A percentile compares a stretch with the other conserved stretches of the same genome.
Conservation (phyloP, 2,888 invertebrate species). For the Philopedon plagiatum region DNA sequence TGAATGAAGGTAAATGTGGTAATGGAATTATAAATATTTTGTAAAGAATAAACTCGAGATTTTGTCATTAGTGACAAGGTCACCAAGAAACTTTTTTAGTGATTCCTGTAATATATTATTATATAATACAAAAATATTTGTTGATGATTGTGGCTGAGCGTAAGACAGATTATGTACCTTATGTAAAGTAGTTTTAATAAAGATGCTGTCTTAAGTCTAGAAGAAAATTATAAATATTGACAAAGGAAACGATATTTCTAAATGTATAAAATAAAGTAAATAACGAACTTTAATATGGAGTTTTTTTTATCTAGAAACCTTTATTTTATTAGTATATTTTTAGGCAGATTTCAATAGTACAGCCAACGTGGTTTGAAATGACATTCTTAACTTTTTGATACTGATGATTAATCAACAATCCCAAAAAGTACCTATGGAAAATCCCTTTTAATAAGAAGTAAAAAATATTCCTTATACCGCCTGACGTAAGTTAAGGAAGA, state of each 20-base stretch:
- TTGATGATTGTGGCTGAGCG: constrained; percentile 60
- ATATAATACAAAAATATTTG: constrained; percentile 58
- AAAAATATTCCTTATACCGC: no score
- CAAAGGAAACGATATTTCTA: constrained; percentile 67
- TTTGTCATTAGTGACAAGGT: constrained; percentile 41
- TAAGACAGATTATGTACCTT: constrained; percentile 68
- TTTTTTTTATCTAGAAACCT: constrained; percentile 30
- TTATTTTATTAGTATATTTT: no score
- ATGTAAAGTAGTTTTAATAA: constrained; percentile 68
- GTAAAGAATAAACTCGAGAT: constrained; percentile 35
- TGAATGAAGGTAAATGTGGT: constrained; percentile 36
- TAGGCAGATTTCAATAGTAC: no score
- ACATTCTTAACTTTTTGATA: no score
- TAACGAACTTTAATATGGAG: constrained; percentile 59
- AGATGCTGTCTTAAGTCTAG: constrained; percentile 66
- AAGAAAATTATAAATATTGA: constrained; percentile 66
- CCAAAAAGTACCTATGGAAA: no score
- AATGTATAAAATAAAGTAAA: constrained; percentile 69
- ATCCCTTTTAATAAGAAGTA: no score
- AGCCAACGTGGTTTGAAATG: no score
- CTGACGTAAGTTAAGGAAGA: no score
- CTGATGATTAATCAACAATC: no score
- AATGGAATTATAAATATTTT: constrained; percentile 46
- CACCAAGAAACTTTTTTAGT: constrained; percentile 58
- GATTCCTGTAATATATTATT: constrained; percentile 66